Evolutionary conservation across 2,888 invertebrate species (phyloP).

Genomic region (Oscheius sp.): DNA sequence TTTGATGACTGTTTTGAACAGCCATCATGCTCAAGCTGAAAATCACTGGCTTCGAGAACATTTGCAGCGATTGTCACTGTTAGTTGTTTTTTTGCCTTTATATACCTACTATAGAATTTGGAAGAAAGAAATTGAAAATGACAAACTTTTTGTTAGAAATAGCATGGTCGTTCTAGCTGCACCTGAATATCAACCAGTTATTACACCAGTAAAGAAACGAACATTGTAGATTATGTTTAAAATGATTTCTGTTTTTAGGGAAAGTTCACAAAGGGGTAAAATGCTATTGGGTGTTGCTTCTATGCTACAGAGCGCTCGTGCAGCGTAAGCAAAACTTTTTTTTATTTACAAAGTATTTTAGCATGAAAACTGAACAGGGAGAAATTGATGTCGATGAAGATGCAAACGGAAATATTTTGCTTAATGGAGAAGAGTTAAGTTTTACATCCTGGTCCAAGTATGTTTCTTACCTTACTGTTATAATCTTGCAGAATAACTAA

Average conservation of each 20-base stretch:
- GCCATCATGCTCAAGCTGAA: conserved; percentile 29
- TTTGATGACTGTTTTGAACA: conserved; percentile 39
- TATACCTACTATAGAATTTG: conserved; percentile 34
- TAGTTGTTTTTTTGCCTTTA: not conserved
- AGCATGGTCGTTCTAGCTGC: conserved; percentile 47
- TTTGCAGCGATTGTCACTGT: conserved; percentile 38
- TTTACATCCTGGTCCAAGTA: conserved; percentile 53
- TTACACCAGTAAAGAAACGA: not conserved
- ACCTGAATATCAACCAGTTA: conserved; percentile 35
- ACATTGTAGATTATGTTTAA: not conserved
- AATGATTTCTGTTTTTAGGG: conserved; percentile 1
- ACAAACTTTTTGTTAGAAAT: conserved; percentile 34
- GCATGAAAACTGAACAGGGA: conserved; percentile 35
- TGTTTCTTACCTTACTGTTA: not conserved
- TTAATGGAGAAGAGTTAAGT: conserved; percentile 46
- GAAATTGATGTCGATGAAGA: conserved; percentile 42
- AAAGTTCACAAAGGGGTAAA: conserved; percentile 16
- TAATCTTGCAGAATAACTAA: not conserved
- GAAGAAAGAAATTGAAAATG: conserved; percentile 46
- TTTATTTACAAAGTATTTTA: conserved; percentile 3
- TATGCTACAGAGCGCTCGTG: conserved; percentile 14
- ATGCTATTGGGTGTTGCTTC: conserved; percentile 1
- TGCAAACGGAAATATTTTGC: conserved; percentile 38
- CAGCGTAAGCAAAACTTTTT: conserved; percentile 11
- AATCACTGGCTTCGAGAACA: conserved; percentile 44